Evolutionary conservation across 53 echinoderm and acorn worm species (phyloP).

Genomic region (Patiria pectinifera): DNA sequence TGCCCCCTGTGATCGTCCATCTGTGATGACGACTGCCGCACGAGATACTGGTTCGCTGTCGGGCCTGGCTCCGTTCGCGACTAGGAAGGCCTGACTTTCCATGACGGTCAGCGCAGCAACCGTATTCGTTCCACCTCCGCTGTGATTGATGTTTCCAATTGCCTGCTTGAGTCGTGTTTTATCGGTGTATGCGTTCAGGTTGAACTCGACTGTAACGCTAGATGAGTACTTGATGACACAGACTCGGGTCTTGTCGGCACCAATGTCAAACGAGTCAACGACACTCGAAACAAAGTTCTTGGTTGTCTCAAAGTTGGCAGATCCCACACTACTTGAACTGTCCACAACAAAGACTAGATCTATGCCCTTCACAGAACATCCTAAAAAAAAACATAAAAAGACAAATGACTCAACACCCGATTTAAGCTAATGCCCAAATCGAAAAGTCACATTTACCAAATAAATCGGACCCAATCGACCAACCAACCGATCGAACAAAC

Average conservation of each 20-base stretch:
- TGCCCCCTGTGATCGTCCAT: constrained; percentile 12
- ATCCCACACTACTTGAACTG: constrained; percentile 36
- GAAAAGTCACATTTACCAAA: too few species aligned
- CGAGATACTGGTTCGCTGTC: background rate
- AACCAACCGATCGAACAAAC: too few species aligned
- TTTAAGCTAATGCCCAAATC: too few species aligned
- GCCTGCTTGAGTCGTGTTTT: constrained; percentile 12
- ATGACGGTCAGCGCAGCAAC: background rate
- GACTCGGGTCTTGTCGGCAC: constrained; percentile 19
- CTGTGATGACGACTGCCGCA: constrained; percentile 39
- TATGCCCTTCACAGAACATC: background rate
- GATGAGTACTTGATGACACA: constrained; percentile 29
- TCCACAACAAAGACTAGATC: constrained; percentile 49
- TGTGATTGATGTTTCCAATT: background rate
- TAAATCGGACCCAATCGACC: too few species aligned
- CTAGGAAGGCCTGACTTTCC: background rate
- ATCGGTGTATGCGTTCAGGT: constrained; percentile 15
- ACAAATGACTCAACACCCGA: too few species aligned
- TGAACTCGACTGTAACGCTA: background rate
- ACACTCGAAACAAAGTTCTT: constrained; percentile 32
- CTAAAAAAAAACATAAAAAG: background rate
- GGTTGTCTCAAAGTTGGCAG: constrained; percentile 1
- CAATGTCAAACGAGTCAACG: constrained; percentile 32
- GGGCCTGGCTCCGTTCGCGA: constrained; percentile 10
- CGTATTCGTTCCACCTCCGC: background rate